A percentile compares a stretch with the other conserved stretches of the same genome.
These are phyloP conservation scores for Eucriotettix oculatus DNA, from an alignment of 2,888 invertebrate species.

Conservation along the genomic window DNA sequence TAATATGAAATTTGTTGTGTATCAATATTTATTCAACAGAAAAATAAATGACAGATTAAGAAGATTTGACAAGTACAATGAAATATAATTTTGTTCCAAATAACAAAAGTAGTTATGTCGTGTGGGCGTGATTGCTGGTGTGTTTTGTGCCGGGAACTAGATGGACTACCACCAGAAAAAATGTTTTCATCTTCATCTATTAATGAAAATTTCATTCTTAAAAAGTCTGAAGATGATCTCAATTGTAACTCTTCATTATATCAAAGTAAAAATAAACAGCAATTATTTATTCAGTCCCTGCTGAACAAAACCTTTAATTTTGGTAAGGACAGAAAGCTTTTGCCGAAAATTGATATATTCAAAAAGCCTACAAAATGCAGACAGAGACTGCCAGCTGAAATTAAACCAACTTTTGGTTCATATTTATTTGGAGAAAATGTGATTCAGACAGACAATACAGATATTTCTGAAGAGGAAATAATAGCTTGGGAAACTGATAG, in stretches of 20 bases:
- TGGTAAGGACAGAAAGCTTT: conserved; percentile 1
- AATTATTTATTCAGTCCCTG: conserved; percentile 2
- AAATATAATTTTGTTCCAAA: not conserved
- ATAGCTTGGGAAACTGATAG: too few relatives aligned
- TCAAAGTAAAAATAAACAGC: not conserved
- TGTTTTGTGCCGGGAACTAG: conserved; percentile 9
- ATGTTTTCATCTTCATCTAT: not conserved
- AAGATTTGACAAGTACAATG: not conserved
- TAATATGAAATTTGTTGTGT: too few relatives aligned
- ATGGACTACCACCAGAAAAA: conserved; percentile 3
- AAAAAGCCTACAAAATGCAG: too few relatives aligned
- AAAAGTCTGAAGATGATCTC: not conserved
- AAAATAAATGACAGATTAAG: too few relatives aligned
- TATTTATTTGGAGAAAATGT: too few relatives aligned
- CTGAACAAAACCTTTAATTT: conserved; percentile 4
- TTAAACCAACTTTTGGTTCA: too few relatives aligned
- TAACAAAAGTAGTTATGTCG: conserved; percentile 2
- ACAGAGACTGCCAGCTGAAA: too few relatives aligned
- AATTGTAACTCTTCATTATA: too few relatives aligned
- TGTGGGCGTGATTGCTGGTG: conserved; percentile 7
- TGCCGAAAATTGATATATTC: too few relatives aligned
- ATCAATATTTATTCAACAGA: too few relatives aligned
- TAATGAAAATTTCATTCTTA: conserved; percentile 9
- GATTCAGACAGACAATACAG: too few relatives aligned
- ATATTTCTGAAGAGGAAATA: too few relatives aligned